phyloP scores from a whole-genome alignment of 2,888 invertebrate genomes.

The Lithophane semibrunnea region DNA sequence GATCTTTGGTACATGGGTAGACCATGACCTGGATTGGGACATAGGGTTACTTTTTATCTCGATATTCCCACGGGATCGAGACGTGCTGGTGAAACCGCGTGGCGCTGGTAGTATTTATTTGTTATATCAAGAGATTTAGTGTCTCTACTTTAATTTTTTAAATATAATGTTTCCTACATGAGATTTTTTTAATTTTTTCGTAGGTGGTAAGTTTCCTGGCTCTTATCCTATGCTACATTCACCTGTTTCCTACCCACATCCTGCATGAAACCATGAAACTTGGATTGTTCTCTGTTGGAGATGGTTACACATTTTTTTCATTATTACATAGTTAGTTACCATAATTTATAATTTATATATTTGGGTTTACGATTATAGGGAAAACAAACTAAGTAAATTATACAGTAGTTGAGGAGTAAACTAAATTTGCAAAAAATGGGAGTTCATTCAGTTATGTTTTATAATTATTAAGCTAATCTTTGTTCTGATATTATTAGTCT shows the following conservation, averaged over 20 bases:
- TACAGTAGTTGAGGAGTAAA: not conserved
- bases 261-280: conserved; percentile 64
- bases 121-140: not conserved
- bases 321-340: conserved; percentile 38
- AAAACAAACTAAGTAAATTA: too few species aligned
- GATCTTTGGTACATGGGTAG: too few species aligned
- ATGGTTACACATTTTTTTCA: conserved; percentile 36
- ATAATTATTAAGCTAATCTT: not conserved
- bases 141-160: not conserved
- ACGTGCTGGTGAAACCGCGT: too few species aligned
- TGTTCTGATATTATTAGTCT: not conserved
- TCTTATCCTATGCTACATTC: conserved; percentile 38
- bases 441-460: not conserved
- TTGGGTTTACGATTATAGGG: too few species aligned
- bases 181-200: conserved; percentile 67
- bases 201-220: conserved; percentile 84
- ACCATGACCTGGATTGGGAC: too few species aligned
- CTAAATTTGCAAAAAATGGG: not conserved
- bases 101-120: not conserved
- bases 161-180: conserved; percentile 59
- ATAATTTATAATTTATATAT: not conserved
- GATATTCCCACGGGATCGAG: too few species aligned
- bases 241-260: conserved; percentile 21
- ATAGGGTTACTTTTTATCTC: too few species aligned
- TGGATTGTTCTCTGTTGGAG: conserved; percentile 70